Conservation (phyloP, 1,140 invertebrate species). For the Archivesica marissinica region DNA sequence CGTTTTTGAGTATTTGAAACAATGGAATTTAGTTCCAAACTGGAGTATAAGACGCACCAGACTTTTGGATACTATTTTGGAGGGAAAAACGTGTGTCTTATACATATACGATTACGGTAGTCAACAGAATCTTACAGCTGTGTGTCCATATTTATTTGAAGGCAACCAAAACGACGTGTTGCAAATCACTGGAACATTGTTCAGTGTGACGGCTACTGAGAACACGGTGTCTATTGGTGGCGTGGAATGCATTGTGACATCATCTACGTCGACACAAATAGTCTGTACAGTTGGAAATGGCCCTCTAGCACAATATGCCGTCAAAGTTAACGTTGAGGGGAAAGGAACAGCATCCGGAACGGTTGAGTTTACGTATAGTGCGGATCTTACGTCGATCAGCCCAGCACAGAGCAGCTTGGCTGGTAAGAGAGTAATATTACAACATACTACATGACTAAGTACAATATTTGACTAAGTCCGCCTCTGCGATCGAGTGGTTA, state of each 20-base stretch:
- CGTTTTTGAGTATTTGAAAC: no score
- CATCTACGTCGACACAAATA: constrained; percentile 41
- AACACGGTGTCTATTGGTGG: constrained; percentile 46
- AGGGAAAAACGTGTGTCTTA: no score
- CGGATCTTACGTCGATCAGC: background rate
- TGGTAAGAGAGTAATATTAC: background rate
- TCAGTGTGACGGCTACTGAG: background rate
- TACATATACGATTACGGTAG: no score
- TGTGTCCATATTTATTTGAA: background rate
- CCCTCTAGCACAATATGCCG: background rate
- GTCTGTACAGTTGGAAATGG: constrained; percentile 52
- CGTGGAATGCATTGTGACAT: constrained; percentile 44
- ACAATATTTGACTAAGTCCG: background rate
- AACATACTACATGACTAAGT: background rate
- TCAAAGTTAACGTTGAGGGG: background rate
- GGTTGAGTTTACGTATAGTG: background rate
- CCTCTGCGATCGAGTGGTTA: background rate
- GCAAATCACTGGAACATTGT: background rate
- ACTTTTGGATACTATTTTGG: no score
- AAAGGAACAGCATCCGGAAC: background rate
- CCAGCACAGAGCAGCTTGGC: background rate
- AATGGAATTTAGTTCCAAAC: no score
- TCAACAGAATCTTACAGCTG: background rate
- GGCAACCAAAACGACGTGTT: background rate
- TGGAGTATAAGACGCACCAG: no score